These are phyloP conservation scores for Seison nebaliae DNA, from an alignment of 1,140 invertebrate genomes.

Conservation along the genomic window DNA sequence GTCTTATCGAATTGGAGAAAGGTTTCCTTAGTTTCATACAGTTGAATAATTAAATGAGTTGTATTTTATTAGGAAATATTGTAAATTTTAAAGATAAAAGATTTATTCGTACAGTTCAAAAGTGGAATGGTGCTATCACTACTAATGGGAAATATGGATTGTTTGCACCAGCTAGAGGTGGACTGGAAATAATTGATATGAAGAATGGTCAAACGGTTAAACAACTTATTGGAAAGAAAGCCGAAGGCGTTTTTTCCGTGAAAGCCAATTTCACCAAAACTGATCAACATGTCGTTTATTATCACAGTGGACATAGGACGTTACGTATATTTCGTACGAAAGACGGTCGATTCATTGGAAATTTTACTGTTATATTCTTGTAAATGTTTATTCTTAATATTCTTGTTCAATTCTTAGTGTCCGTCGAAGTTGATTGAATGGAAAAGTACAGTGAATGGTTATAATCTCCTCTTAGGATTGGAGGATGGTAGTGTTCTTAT, in stretches of 20 bases:
- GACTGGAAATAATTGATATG: slow-evolving; percentile 40
- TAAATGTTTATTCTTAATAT: too few species aligned
- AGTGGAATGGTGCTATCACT: slow-evolving; percentile 33
- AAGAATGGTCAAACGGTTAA: slow-evolving; percentile 15
- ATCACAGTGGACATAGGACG: slow-evolving; percentile 71
- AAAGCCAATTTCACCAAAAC: slow-evolving; percentile 71
- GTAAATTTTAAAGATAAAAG: slow-evolving; percentile 13
- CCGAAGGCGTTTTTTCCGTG: slow-evolving; percentile 82
- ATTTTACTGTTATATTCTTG: too few species aligned
- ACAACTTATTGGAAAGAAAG: slow-evolving; percentile 54
- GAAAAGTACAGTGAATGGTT: slow-evolving; percentile 46
- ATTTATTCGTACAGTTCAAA: slow-evolving; percentile 27
- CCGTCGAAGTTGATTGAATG: slow-evolving; percentile 58
- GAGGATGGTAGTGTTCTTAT: slow-evolving; percentile 11
- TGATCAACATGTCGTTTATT: slow-evolving; percentile 80
- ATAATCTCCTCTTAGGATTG: slow-evolving; percentile 8
- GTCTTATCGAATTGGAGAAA: slow-evolving; percentile 7
- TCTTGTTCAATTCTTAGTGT: slow-evolving; percentile 65
- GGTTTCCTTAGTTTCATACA: not conserved
- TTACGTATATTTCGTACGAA: slow-evolving; percentile 58
- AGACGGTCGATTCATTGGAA: slow-evolving; percentile 61
- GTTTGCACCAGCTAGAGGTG: slow-evolving; percentile 64
- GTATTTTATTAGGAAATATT: slow-evolving; percentile 4
- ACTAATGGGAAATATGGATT: slow-evolving; percentile 47
- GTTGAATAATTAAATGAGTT: not conserved